Evolutionary conservation across 2,797 vertebrate species (phyloP).

Genomic region (Ctenosaura bakeri): DNA sequence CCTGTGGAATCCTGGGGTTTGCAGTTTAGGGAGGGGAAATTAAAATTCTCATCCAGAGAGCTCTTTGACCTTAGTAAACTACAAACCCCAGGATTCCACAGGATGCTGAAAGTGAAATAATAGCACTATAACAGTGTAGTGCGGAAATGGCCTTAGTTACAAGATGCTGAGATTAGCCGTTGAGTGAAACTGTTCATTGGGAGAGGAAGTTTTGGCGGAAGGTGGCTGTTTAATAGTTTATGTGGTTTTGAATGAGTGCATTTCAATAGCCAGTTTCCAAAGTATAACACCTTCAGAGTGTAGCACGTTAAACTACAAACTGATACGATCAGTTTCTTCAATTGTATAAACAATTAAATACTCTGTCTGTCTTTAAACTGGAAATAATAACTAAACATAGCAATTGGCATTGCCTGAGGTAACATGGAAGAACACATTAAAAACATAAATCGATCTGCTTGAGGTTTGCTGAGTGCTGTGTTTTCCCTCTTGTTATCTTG

Average conservation of each 20-base stretch:
- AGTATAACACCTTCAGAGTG: constrained; percentile 5
- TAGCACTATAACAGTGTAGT: no score
- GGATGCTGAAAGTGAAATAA: no score
- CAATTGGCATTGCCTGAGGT: constrained; percentile 20
- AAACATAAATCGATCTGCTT: background rate
- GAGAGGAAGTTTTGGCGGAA: background rate
- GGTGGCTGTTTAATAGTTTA: background rate
- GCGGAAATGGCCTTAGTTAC: background rate
- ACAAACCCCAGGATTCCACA: no score
- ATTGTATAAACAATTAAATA: constrained; percentile 24
- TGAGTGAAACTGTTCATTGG: background rate
- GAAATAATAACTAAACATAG: constrained; percentile 29
- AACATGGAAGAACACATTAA: background rate
- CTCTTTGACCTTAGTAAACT: no score
- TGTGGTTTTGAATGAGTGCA: background rate
- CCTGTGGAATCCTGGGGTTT: no score
- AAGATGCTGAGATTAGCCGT: background rate
- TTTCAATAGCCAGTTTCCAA: background rate
- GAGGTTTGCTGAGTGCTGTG: accelerated
- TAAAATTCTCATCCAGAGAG: no score
- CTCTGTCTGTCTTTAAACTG: background rate
- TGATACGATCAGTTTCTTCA: constrained; percentile 2
- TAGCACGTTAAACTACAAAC: background rate
- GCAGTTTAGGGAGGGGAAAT: no score
- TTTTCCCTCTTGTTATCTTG: background rate